Percentiles rank a stretch among this genome's conserved stretches.
Conservation (phyloP, 2,888 invertebrate genomes). For the Physocephala rufipes region DNA sequence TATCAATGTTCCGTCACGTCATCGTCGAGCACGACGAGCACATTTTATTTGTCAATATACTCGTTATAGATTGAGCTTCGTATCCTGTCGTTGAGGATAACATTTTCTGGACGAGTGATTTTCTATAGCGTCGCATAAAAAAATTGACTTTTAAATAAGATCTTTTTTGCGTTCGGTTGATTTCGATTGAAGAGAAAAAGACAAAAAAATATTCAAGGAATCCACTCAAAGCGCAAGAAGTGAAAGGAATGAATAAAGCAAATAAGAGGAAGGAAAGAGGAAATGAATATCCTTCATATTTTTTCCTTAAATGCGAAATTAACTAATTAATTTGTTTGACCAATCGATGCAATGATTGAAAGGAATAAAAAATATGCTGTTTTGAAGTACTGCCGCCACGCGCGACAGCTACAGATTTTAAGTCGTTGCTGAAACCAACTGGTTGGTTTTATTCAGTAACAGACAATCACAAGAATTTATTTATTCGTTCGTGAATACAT, state of each 20-base stretch:
- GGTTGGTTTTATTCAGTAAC: not conserved
- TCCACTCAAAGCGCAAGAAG: slow-evolving; percentile 21
- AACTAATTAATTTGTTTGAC: slow-evolving; percentile 45
- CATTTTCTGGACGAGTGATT: slow-evolving; percentile 39
- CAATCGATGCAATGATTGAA: slow-evolving; percentile 20
- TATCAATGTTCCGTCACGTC: slow-evolving; percentile 4
- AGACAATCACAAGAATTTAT: not conserved
- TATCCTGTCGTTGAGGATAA: slow-evolving; percentile 19
- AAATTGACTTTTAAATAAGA: slow-evolving; percentile 32
- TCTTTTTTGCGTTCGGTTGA: not conserved
- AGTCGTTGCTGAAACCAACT: not conserved
- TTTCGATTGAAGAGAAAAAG: not conserved
- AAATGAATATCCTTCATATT: slow-evolving; percentile 1
- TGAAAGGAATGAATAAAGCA: slow-evolving; percentile 14
- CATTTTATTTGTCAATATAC: not conserved
- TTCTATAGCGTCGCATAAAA: slow-evolving; percentile 27
- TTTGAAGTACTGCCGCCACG: not conserved
- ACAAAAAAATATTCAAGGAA: not conserved
- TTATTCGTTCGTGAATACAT: not conserved
- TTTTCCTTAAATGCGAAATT: slow-evolving; percentile 13
- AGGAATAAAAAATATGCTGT: not conserved
- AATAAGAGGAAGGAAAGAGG: too few species aligned
- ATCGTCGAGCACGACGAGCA: slow-evolving; percentile 7
- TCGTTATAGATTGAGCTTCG: not conserved
- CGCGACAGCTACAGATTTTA: not conserved